Evolutionary conservation across 2,113 vertebrate species (phyloP).

Genomic region (Pogonocichla stellata): DNA sequence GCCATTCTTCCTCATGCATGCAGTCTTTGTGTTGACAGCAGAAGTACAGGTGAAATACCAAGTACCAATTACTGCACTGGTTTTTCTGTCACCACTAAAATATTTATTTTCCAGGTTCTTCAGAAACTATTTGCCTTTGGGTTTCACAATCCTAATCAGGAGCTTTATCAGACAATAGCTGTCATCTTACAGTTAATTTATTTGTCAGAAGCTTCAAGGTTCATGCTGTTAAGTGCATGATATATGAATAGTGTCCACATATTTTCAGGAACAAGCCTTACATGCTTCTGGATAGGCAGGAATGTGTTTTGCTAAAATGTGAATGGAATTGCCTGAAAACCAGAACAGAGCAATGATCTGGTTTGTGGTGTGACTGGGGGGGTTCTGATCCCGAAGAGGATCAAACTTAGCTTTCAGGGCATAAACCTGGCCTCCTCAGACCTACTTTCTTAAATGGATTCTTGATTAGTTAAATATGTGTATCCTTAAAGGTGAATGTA

Average conservation of each 20-base stretch:
- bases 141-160: background rate
- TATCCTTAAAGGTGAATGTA: background rate
- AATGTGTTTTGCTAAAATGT: background rate
- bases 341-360: background rate
- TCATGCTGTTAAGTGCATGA: background rate
- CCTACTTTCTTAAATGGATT: background rate
- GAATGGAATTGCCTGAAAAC: background rate
- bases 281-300: background rate
- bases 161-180: background rate
- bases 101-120: background rate
- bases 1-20: background rate
- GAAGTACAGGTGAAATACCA: background rate
- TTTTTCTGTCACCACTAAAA: background rate
- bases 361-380: background rate
- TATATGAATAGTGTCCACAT: background rate
- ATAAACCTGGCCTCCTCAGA: background rate
- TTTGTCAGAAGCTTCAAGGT: background rate
- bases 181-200: background rate
- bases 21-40: background rate
- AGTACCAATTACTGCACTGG: background rate
- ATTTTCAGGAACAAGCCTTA: background rate
- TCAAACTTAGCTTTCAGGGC: background rate
- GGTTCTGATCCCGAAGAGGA: background rate
- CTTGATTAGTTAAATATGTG: background rate
- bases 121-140: constrained; percentile 4